Percentiles rank a stretch among this genome's conserved stretches.
Conservation (phyloP, 2,113 vertebrate genomes). For the Ancistrus triradiatus region DNA sequence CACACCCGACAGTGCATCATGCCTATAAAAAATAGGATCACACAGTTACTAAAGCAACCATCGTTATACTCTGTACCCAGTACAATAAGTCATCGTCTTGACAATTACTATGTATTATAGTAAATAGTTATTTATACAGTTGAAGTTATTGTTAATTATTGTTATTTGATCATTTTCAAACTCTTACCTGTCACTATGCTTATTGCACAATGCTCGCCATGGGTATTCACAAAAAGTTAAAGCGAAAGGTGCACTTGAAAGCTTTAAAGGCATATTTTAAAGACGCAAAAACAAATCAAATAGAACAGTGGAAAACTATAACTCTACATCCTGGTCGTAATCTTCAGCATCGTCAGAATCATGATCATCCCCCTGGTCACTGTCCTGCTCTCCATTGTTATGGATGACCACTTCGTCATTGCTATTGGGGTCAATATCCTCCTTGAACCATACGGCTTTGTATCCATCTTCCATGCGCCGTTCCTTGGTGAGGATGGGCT, state of each 20-base stretch:
- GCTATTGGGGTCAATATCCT: slow-evolving; percentile 68
- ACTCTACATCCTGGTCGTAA: slow-evolving; percentile 6
- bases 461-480: slow-evolving; percentile 70
- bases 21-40: slow-evolving; percentile 25
- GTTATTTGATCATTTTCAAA: too few relatives aligned
- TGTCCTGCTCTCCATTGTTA: slow-evolving; percentile 52
- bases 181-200: too few relatives aligned
- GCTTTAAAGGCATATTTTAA: neutral
- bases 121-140: too few relatives aligned
- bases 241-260: neutral
- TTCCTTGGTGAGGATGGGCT: slow-evolving; percentile 78
- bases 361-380: slow-evolving; percentile 47
- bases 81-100: neutral
- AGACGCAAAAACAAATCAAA: neutral
- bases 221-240: too few relatives aligned
- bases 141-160: too few relatives aligned
- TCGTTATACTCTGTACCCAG: too few relatives aligned
- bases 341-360: slow-evolving; percentile 29
- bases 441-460: slow-evolving; percentile 77
- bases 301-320: neutral
- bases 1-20: neutral
- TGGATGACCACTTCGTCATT: slow-evolving; percentile 69
- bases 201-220: too few relatives aligned
- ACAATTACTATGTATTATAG: too few relatives aligned
- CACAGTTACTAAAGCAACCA: slow-evolving; percentile 1